Evolutionary conservation across 2,888 invertebrate genomes (phyloP), one percentile per base, ranked within the genome.

Genomic region (Trachelus tabidus): DNA sequence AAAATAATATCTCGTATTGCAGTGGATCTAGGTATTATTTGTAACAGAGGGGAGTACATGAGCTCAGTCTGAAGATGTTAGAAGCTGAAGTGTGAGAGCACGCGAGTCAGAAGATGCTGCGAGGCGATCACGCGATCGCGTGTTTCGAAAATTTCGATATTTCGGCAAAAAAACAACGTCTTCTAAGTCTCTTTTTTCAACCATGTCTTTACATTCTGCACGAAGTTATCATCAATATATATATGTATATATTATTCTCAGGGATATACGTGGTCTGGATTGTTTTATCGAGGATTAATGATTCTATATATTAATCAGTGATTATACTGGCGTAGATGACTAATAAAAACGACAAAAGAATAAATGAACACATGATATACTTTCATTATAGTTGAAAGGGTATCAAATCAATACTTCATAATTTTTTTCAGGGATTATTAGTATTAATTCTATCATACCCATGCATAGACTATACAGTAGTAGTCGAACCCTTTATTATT

Each of bases 401-500:
- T 56, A 56, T 56, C 23, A 56, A 56, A 56, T 56, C 23, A 23
- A 56, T 23, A 9, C 23, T 56, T 56, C 56, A 56, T 2, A 23
- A 23, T 56, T 56, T 56, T 56, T 56, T 0, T 56, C 56, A 56
- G 23, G 23, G 23, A 56, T 23, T 56, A 56, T 56, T 56, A 56
- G 2, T 56, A 56, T 23, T 23, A 23, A 9, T 56, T 23, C 23
- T 56, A 56, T 56, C 56, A 56, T 56, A 23, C 56, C 9, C 23
- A 23, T 56, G 23, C 23, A 9, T 56, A 23, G 56, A 23, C 56
- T 23, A 56, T 9, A 56, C 23, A 6, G 3, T 15, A 23, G 31
- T 68, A n/a, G 34, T 69, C 11, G 75, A 77, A 71, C 69, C 34
- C 73, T 73, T 77, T 73, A 78, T 79, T 77, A 79, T 79, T 78